Conservation (phyloP, 2,113 vertebrate species). For the Carettochelys insculpta region DNA sequence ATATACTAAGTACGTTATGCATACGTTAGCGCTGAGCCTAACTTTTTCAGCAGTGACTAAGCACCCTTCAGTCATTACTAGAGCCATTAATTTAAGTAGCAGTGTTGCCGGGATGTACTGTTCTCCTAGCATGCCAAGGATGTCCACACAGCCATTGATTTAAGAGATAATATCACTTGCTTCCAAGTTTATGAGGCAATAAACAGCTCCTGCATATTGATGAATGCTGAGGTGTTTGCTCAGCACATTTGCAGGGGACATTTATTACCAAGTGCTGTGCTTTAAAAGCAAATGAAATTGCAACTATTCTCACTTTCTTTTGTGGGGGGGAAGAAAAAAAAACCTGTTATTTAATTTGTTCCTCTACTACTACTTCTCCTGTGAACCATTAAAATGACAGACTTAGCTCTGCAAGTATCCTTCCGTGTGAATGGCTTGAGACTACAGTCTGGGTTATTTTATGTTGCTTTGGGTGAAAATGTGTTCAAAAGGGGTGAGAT, state of each 20-base stretch:
- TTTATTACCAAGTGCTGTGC: slow-evolving; percentile 74
- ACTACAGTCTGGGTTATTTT: slow-evolving; percentile 29
- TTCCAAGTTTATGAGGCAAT: slow-evolving; percentile 85
- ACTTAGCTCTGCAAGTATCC: neutral
- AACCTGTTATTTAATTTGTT: slow-evolving; percentile 66
- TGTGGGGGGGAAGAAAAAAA: slow-evolving; percentile 38
- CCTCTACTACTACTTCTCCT: slow-evolving; percentile 55
- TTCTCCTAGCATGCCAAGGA: slow-evolving; percentile 67
- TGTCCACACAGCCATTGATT: slow-evolving; percentile 74
- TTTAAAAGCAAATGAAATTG: slow-evolving; percentile 76
- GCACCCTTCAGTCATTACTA: slow-evolving; percentile 60
- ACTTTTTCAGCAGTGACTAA: slow-evolving; percentile 62
- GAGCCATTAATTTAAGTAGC: slow-evolving; percentile 64
- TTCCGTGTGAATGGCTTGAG: slow-evolving; percentile 10
- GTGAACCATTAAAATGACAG: slow-evolving; percentile 71
- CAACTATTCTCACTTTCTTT: slow-evolving; percentile 67
- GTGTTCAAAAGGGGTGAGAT: slow-evolving; percentile 36
- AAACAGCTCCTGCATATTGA: slow-evolving; percentile 82
- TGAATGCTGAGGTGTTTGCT: slow-evolving; percentile 79
- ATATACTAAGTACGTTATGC: neutral
- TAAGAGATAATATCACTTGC: slow-evolving; percentile 82
- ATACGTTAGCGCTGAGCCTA: slow-evolving; percentile 20
- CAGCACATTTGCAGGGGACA: slow-evolving; percentile 76
- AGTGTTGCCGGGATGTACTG: slow-evolving; percentile 58
- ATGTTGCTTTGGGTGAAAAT: slow-evolving; percentile 35